Percentiles rank a stretch among this genome's conserved stretches.
These are phyloP conservation scores for Artemia sinica DNA, from an alignment of 2,888 invertebrate species.

Conservation along the genomic window DNA sequence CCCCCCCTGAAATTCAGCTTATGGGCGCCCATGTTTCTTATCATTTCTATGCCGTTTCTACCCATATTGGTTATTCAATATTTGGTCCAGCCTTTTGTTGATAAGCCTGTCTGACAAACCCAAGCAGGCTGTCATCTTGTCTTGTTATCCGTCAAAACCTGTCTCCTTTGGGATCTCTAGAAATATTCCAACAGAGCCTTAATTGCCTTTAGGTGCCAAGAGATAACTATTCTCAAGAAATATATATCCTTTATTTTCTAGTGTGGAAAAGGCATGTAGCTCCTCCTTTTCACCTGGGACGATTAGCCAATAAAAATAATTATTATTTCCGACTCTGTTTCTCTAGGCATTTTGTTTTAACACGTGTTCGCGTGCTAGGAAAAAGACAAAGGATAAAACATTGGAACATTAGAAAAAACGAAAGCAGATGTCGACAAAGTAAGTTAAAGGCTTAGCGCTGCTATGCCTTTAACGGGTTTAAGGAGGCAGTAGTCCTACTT, in stretches of 20 bases:
- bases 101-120: neutral
- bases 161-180: neutral
- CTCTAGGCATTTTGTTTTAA: conserved; percentile 13
- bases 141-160: conserved; percentile 8
- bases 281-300: neutral
- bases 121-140: conserved; percentile 1
- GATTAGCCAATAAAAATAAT: conserved; percentile 17
- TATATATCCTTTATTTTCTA: neutral
- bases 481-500: too few relatives aligned
- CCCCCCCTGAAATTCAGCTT: too few relatives aligned
- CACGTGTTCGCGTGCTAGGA: neutral
- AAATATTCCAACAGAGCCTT: neutral
- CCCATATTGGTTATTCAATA: too few relatives aligned
- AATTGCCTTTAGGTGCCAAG: conserved; percentile 11
- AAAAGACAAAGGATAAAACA: too few relatives aligned
- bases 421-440: too few relatives aligned
- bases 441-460: too few relatives aligned
- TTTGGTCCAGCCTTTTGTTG: too few relatives aligned
- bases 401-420: too few relatives aligned
- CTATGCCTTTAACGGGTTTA: too few relatives aligned
- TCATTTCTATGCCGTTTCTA: too few relatives aligned
- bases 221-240: conserved; percentile 6
- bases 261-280: neutral
- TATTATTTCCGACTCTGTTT: conserved; percentile 15
- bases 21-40: too few relatives aligned